These are phyloP conservation scores for Lucilia cuprina DNA, from an alignment of 1,140 invertebrate genomes.

Conservation along the genomic window DNA sequence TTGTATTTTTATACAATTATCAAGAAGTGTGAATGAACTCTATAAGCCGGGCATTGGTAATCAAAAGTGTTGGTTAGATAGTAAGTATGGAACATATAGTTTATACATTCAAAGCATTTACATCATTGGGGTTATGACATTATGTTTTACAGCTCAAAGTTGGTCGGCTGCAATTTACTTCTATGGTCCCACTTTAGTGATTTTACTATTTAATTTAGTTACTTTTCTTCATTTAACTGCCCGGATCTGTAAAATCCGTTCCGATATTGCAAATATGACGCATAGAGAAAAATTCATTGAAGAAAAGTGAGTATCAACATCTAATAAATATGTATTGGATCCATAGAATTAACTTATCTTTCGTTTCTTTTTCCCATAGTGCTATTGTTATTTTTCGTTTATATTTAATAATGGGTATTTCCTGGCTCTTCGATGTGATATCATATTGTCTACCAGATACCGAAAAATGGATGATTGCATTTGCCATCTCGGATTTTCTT, in stretches of 20 bases:
- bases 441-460: constrained; percentile 66
- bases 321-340: neutral
- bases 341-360: neutral
- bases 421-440: constrained; percentile 74
- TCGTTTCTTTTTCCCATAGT: constrained; percentile 61
- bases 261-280: constrained; percentile 65
- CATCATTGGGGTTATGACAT: neutral
- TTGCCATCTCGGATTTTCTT: constrained; percentile 65
- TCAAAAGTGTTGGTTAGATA: constrained; percentile 67
- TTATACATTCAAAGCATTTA: neutral
- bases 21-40: constrained; percentile 54
- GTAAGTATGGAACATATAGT: constrained; percentile 52
- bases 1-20: constrained; percentile 64
- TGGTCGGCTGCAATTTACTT: constrained; percentile 71
- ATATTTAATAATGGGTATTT: constrained; percentile 78
- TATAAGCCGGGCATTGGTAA: constrained; percentile 65
- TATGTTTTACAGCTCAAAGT: neutral
- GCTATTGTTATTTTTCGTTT: constrained; percentile 74
- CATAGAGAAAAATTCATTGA: constrained; percentile 33
- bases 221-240: constrained; percentile 75
- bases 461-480: constrained; percentile 60
- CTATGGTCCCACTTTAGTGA: constrained; percentile 73
- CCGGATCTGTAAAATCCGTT: constrained; percentile 68
- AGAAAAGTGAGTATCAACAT: constrained; percentile 33
- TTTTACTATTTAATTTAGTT: constrained; percentile 72